Base-by-base conservation (phyloP, 2,113 vertebrate species). In the Chaenogobius annularis region DNA sequence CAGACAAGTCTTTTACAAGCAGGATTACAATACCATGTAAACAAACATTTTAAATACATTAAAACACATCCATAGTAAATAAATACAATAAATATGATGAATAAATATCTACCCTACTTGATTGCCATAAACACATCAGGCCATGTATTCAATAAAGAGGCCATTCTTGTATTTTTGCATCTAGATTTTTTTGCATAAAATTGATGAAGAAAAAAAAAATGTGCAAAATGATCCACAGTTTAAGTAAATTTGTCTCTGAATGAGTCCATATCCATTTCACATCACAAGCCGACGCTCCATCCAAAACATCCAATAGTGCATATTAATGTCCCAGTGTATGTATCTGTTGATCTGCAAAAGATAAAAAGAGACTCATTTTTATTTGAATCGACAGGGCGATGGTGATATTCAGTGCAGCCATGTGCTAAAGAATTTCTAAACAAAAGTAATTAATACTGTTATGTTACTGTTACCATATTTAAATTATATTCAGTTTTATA, bases 221-320 rank as follows among this genome's bases (percentile, higher is more conserved):
- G 93, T 94, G 93, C 92, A 94, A 94, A 93, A 90, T 90, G 86
- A 90, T 90, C 87, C 91, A 91, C 89, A 90, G 88, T 88, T 83
- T 86, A 84, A 80, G 87, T 80, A 71, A n/a, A 17, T 31, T 7
- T 23, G 23, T 11, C 61, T 63, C 35, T 17, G 35, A 43, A 63
- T 63, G 61, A 40, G 35, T 63, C 61, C 61, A 63, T n/a, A 20
- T 54, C 61, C 40, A 68, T 72, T 73, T 89, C 84, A 62, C 19
- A 54, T 31, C 69, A 74, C 82, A 85, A 62, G 76, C 83, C 65
- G 54, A 10, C 72, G 37, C 70, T 83, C 56, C 67, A 74, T 83
- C 81, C 54, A 72, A 64, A 83, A 71, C 74, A 77, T 89, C 87
- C 76, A 73, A 84, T 88, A 93, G 92, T 94, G 93, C 93, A 94